Conservation (phyloP, 2,888 invertebrate genomes). For the Dasysyrphus albostriatus region DNA sequence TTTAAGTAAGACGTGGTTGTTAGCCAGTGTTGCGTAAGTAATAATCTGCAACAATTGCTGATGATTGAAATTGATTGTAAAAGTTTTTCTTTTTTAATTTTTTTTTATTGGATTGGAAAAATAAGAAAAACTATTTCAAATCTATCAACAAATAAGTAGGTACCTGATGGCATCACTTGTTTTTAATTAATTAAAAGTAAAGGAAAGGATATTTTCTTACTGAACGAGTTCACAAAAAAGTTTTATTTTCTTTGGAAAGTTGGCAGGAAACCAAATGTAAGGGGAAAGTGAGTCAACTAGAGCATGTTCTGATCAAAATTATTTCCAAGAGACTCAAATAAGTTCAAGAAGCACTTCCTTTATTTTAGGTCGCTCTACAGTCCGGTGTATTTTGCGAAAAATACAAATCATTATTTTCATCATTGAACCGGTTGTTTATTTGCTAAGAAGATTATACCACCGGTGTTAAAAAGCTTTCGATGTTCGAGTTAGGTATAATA, state of each 20-base stretch:
- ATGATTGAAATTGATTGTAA: constrained; percentile 19
- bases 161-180: neutral
- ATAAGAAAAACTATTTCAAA: neutral
- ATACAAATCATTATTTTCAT: too few relatives aligned
- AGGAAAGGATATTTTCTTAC: neutral
- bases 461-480: too few relatives aligned
- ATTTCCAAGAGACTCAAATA: too few relatives aligned
- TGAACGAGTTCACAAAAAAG: neutral
- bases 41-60: constrained; percentile 4
- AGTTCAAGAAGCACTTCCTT: too few relatives aligned
- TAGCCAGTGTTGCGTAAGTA: constrained; percentile 2
- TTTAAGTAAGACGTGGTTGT: constrained; percentile 9
- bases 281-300: too few relatives aligned
- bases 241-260: neutral
- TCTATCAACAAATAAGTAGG: neutral
- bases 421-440: too few relatives aligned
- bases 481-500: too few relatives aligned
- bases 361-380: too few relatives aligned
- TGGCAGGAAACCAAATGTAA: too few relatives aligned
- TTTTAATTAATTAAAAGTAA: neutral
- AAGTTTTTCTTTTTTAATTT: neutral
- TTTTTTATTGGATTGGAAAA: neutral
- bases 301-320: too few relatives aligned
- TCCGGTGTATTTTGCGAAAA: too few relatives aligned
- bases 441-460: too few relatives aligned